phyloP scores from a whole-genome alignment of 1,140 invertebrate species.

The Meloidogyne hapla region DNA sequence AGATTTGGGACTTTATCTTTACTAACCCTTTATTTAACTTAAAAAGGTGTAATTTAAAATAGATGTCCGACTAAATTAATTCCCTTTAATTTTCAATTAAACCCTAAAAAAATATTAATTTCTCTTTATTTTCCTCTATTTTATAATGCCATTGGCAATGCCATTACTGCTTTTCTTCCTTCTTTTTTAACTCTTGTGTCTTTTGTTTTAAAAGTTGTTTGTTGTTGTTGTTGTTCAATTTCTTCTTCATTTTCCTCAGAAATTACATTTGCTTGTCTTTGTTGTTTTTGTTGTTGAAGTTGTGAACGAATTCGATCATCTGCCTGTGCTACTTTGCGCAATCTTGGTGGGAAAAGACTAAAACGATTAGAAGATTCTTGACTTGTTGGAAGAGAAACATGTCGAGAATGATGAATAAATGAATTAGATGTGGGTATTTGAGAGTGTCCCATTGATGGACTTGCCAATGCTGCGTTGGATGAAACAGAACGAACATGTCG shows the following conservation, averaged over 20 bases:
- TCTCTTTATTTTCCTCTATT: neutral
- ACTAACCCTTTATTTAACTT: no score
- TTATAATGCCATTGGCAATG: neutral
- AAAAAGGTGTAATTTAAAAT: no score
- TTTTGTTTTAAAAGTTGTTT: neutral
- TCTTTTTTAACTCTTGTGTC: neutral
- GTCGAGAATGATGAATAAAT: constrained; percentile 7
- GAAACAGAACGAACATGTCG: constrained; percentile 11
- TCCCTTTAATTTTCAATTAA: no score
- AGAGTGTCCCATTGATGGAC: neutral
- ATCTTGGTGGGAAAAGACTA: constrained; percentile 82
- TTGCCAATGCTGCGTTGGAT: constrained; percentile 5
- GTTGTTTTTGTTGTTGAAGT: neutral
- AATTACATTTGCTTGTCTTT: neutral
- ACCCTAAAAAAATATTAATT: neutral
- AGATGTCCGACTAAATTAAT: no score
- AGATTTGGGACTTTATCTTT: no score
- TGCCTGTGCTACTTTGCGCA: neutral
- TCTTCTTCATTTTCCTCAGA: neutral
- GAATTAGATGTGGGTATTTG: neutral
- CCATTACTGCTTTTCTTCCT: neutral
- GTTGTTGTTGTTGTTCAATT: neutral
- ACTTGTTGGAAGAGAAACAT: constrained; percentile 65
- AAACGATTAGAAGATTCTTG: constrained; percentile 84
- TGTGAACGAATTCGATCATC: neutral